phyloP scores from a whole-genome alignment of 2,797 vertebrate genomes.

The Buphagus erythrorhynchus region DNA sequence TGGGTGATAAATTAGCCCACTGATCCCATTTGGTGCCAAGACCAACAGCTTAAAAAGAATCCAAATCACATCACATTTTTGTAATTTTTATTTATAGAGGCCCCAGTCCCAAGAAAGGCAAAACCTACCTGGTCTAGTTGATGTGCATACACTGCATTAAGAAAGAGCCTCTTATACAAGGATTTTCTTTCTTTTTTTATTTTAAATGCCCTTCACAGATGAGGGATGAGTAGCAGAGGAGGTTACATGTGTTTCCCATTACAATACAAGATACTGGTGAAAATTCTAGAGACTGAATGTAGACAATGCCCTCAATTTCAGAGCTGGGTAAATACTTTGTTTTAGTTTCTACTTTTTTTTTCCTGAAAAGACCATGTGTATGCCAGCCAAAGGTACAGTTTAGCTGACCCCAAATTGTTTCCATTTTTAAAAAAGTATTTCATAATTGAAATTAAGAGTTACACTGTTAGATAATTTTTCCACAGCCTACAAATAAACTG shows the following conservation, averaged over 20 bases:
- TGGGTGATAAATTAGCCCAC: background rate
- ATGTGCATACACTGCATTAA: background rate
- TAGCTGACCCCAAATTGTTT: background rate
- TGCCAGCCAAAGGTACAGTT: background rate
- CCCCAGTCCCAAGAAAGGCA: background rate
- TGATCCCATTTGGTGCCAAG: background rate
- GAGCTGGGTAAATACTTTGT: background rate
- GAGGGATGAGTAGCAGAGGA: background rate
- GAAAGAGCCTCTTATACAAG: background rate
- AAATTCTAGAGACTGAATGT: background rate
- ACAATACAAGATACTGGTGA: background rate
- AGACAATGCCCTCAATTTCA: background rate
- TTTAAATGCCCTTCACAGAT: background rate
- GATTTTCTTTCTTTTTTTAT: fast-evolving
- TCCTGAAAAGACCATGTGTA: background rate
- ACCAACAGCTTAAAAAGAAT: background rate
- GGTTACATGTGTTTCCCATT: background rate
- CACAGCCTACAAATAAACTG: background rate
- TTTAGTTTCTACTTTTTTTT: background rate
- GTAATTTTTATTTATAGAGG: background rate
- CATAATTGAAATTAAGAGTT: background rate
- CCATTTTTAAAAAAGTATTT: background rate
- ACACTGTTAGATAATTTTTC: background rate
- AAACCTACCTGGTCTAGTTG: background rate
- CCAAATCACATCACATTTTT: background rate